A percentile compares a stretch with the other conserved stretches of the same genome.
These are phyloP conservation scores for Congeria kusceri DNA, from an alignment of 2,888 invertebrate genomes.

Conservation along the genomic window DNA sequence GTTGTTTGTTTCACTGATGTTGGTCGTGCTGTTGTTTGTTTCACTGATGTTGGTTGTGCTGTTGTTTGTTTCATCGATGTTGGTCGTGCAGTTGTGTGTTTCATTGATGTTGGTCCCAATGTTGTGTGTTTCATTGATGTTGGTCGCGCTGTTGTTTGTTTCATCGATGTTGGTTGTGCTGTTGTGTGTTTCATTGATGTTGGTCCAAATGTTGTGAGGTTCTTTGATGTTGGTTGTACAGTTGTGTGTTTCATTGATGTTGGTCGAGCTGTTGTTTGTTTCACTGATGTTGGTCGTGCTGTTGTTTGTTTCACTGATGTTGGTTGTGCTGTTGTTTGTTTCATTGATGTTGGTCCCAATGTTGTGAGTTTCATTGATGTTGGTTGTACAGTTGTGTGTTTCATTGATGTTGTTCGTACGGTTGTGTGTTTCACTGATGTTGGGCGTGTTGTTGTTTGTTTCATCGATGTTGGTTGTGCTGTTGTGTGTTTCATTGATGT, in stretches of 20 bases:
- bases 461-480: too few species aligned
- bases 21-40: too few species aligned
- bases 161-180: not conserved
- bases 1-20: too few species aligned
- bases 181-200: not conserved
- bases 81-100: too few species aligned
- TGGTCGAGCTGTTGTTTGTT: not conserved
- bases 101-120: not conserved
- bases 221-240: not conserved
- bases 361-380: not conserved
- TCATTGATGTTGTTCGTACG: not conserved
- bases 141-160: not conserved
- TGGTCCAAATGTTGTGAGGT: not conserved
- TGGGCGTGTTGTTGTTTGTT: too few species aligned
- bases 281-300: not conserved
- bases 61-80: too few species aligned
- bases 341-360: too few species aligned
- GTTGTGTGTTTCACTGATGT: not conserved
- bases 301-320: not conserved
- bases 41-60: too few species aligned
- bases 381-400: not conserved
- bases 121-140: not conserved
- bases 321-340: not conserved
- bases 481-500: too few species aligned
- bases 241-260: not conserved